Evolutionary conservation across 2,113 vertebrate genomes (phyloP), one percentile per base, ranked within the genome.

Genomic region (Menidia beryllina): DNA sequence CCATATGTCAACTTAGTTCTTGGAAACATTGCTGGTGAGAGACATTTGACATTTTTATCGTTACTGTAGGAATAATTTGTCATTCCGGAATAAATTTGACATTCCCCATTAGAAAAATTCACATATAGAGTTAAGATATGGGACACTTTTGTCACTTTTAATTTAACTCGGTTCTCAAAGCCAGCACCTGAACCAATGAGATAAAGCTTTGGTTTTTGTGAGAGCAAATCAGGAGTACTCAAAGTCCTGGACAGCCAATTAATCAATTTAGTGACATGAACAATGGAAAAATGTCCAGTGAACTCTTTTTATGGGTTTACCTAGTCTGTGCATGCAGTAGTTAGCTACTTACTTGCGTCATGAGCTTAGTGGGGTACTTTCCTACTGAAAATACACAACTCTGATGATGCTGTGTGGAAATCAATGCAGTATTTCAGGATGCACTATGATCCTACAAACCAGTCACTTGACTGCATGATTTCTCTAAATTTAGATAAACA

Each of bases 181-280:
- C 73, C 77, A 82, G 69, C 19, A 87, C 75, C 92, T 92, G 90
- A 89, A 68, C 92, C 89, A 91, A 91, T 91, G 88, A 91, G 92
- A 94, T 93, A 91, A 93, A 91, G 75, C 73, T 38, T 62, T 74
- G 51, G 54, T 78, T 86, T 91, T 86, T 85, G 75, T 79, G 56
- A 48, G 66, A 84, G 78, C 87, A 90, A 92, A 91, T 93, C 83
- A 78, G 70, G 69, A 79, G 85, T 66, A 63, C 57, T 83, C 75
- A 72, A 63, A 83, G 63, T 55, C 84, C 63, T 11, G 71, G 75
- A 85, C 77, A 89, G 80, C 73, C 83, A 93, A 92, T 93, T 93
- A 89, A 91, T 93, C 87, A 90, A 76, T 82, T 70, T 69, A 45
- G 71, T 75, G 86, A 81, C 86, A 90, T 82, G 71, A 84, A 82